Evolutionary conservation across 2,113 vertebrate genomes (phyloP), one percentile per base, ranked within the genome.

Genomic region (Muntiacus reevesi): DNA sequence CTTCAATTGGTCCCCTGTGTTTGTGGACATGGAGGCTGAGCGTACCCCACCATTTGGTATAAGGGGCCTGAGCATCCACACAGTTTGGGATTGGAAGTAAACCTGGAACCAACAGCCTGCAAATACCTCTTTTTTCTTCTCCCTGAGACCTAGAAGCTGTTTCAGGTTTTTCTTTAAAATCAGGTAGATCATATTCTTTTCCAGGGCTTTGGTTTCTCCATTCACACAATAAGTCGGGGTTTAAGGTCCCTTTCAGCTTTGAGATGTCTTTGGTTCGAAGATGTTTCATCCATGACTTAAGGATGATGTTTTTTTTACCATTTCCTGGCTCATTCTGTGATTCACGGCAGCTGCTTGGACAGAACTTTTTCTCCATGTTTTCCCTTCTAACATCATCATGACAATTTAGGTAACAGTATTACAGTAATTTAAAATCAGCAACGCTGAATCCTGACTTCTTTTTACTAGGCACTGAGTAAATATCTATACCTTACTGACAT

Each of bases 331-430:
- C 55, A 40, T 27, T 71, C 10, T 71, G 47, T 93, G 95, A 96
- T 43, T 98, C 94, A 81, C 0, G 87, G 94, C 94, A 97, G 97
- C 94, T 97, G 87, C 87, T 87, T 0, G 0, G 89, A 79, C 19
- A 91, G 83, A 95, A 89, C 33, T 47, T 87, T 82, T 94, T 47
- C 40, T 86, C 54, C 19, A 16, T 76, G 79, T 86, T 86, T 86
- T 91, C 47, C 16, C 5, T 97, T 94, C 57, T n/a, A 50, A 88
- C 13, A 93, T 78, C 79, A 91, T 64, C 27, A 87, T 40, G 62
- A 95, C 62, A 67, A 67, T 82, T 78, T 54, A 93, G 87, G 52
- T 47, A 94, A 84, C 2, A 6, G n/a, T 33, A 16, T 59, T 87
- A 87, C 15, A 57, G 52, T 89, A 52, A 81, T 71, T 33, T 87